Evolutionary conservation across 2,113 vertebrate species (phyloP).

Genomic region (Neolamprologus fasciatus): DNA sequence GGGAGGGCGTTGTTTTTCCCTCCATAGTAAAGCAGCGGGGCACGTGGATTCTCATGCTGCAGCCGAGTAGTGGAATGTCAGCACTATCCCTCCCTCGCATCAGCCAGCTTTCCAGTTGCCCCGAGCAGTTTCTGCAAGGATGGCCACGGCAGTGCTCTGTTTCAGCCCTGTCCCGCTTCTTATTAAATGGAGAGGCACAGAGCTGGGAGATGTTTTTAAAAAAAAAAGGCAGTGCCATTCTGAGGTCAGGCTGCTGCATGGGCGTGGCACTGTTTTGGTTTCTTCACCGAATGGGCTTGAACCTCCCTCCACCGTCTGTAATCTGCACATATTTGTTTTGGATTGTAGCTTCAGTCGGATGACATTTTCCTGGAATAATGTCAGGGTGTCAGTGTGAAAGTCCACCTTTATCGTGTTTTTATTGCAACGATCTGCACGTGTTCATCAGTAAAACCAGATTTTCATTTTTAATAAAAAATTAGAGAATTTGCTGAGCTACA

Average conservation of each 20-base stretch:
- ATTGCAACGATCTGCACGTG: background rate
- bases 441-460: background rate
- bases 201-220: background rate
- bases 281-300: background rate
- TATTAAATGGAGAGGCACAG: background rate
- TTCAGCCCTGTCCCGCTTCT: constrained; percentile 17
- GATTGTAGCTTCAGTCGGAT: background rate
- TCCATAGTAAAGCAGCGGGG: constrained; percentile 58
- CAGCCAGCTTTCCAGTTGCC: constrained; percentile 10
- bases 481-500: constrained; percentile 21
- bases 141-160: constrained; percentile 41
- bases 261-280: constrained; percentile 48
- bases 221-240: constrained; percentile 31
- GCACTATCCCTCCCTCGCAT: constrained; percentile 33
- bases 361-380: background rate
- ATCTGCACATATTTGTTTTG: background rate
- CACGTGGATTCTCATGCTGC: constrained; percentile 72
- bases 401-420: background rate
- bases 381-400: background rate
- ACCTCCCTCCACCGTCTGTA: background rate
- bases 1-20: constrained; percentile 52
- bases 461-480: background rate
- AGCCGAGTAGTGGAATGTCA: constrained; percentile 64
- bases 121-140: constrained; percentile 8
- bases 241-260: constrained; percentile 61